Conservation (phyloP, 2,113 vertebrate genomes). For the Bos indicus region DNA sequence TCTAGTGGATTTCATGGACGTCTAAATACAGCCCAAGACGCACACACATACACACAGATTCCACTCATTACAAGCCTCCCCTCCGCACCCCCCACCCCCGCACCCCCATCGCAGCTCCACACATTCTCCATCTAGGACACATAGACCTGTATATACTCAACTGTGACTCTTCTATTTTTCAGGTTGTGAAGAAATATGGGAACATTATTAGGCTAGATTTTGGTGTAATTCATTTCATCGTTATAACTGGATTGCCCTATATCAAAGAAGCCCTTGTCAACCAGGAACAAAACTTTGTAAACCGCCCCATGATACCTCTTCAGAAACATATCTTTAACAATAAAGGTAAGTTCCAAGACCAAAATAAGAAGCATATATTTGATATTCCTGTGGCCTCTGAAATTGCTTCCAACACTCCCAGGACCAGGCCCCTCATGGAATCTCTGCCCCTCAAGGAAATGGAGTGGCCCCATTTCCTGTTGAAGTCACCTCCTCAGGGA, state of each 20-base stretch:
- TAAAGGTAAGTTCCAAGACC: slow-evolving; percentile 72
- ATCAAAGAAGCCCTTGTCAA: slow-evolving; percentile 84
- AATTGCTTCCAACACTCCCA: background rate
- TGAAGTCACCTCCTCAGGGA: background rate
- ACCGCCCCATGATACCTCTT: slow-evolving; percentile 74
- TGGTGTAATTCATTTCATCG: slow-evolving; percentile 66
- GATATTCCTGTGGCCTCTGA: background rate
- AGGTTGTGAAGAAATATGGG: slow-evolving; percentile 84
- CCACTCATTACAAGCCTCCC: background rate
- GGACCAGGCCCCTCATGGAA: background rate
- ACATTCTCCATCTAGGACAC: background rate
- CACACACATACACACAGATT: background rate
- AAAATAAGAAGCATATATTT: background rate
- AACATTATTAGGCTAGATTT: slow-evolving; percentile 75
- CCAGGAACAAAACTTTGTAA: slow-evolving; percentile 82
- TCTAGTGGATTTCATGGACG: background rate
- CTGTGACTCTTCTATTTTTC: slow-evolving; percentile 15
- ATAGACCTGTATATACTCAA: background rate
- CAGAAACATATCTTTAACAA: slow-evolving; percentile 73
- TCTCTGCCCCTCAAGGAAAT: background rate
- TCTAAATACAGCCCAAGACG: background rate
- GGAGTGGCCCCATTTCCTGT: background rate
- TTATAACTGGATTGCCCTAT: slow-evolving; percentile 80
- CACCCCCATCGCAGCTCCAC: fast-evolving
- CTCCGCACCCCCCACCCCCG: fast-evolving